phyloP scores from a whole-genome alignment of 2,113 vertebrate species.

The Capreolus pygargus region DNA sequence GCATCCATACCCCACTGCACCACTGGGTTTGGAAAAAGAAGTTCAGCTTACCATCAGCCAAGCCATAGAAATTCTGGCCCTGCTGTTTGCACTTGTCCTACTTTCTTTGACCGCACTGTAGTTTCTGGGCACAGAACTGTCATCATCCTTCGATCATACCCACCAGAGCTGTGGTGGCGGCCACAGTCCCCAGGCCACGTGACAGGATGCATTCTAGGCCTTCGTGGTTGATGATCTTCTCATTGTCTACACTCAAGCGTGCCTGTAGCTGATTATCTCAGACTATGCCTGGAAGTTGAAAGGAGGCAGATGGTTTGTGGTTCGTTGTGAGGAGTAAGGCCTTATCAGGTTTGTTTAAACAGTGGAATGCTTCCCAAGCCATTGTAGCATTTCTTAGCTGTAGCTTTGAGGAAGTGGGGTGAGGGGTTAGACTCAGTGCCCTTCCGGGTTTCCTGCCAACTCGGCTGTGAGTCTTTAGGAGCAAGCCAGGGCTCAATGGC shows the following conservation, averaged over 20 bases:
- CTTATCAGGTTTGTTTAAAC: neutral
- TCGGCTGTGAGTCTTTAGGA: neutral
- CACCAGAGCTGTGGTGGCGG: neutral
- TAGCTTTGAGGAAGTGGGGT: neutral
- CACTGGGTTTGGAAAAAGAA: neutral
- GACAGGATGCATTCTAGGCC: neutral
- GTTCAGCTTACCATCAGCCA: neutral
- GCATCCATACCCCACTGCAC: neutral
- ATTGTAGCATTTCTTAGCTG: neutral
- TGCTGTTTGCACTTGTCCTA: neutral
- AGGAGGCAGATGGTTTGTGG: neutral
- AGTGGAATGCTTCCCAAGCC: neutral
- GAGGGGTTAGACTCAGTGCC: neutral
- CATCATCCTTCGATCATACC: neutral
- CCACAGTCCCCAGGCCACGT: neutral
- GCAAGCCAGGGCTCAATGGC: neutral
- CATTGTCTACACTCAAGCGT: rapidly evolving
- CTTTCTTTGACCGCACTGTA: neutral
- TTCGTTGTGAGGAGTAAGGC: neutral
- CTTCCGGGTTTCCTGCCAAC: neutral
- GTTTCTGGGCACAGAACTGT: neutral
- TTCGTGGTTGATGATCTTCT: neutral
- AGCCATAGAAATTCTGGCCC: neutral
- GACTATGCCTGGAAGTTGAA: neutral
- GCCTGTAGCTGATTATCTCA: neutral